A percentile compares a stretch with the other conserved stretches of the same genome.
Evolutionary conservation across 1,140 invertebrate species (phyloP).

Genomic region (Atta colombica): DNA sequence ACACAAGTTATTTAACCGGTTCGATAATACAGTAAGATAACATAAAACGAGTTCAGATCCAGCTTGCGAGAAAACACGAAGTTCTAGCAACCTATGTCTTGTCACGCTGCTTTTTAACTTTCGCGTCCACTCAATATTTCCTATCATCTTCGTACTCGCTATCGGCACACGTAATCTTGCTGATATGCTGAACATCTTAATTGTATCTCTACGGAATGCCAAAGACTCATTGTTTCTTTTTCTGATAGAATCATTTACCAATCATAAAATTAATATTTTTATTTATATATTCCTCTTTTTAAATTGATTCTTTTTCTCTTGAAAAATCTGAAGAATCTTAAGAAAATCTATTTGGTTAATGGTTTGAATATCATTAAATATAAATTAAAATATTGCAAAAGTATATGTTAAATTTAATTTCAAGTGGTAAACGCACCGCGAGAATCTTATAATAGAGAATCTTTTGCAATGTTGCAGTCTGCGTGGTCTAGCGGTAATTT

Average conservation of each 20-base stretch:
- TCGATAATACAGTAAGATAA: slow-evolving; percentile 6
- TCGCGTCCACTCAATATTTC: neutral
- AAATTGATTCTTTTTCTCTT: neutral
- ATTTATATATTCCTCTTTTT: neutral
- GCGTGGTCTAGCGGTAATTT: slow-evolving; percentile 25
- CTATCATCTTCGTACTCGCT: neutral
- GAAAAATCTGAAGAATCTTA: neutral
- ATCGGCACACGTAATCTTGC: slow-evolving; percentile 12
- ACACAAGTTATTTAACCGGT: slow-evolving; percentile 68
- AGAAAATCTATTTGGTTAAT: neutral
- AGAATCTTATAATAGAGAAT: neutral
- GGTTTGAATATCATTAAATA: neutral
- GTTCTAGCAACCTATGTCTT: neutral
- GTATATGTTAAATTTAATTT: neutral
- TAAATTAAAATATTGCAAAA: neutral
- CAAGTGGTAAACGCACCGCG: neutral
- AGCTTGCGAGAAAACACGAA: slow-evolving; percentile 3
- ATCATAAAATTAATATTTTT: neutral
- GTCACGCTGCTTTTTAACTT: slow-evolving; percentile 25
- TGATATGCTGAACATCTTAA: slow-evolving; percentile 9
- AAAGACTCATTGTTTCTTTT: neutral
- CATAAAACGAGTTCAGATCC: slow-evolving; percentile 32
- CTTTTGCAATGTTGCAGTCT: neutral
- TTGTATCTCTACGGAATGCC: neutral
- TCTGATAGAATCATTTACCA: slow-evolving; percentile 1